Base-by-base conservation (phyloP, 1,140 invertebrate genomes). In the Brachionus rubens region DNA sequence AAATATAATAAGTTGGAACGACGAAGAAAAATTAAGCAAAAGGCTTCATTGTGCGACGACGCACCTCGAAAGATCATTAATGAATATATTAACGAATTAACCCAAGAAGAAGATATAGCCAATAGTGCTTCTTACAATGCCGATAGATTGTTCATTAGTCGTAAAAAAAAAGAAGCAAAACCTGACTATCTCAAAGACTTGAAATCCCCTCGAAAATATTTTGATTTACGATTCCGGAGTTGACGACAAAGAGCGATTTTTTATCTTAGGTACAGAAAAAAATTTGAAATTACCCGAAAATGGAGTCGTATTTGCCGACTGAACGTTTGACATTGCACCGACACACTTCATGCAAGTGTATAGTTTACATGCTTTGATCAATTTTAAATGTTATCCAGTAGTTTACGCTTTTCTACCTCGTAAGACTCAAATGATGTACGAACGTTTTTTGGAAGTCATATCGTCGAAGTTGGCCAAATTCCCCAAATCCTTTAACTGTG, bases 311-410 rank as follows among this genome's bases (percentile, higher is more conserved):
- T 54, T 54, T 26, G 50, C 26, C 24, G 24, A 54, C 26, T 16
- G 50, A 7, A 54, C 50, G 4, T 54, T 54, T 26, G 50, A 54
- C 19, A 54, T 54, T 26, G 50, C 50, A 0, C 24, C 50, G 5
- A 30, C 3, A 36, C 33, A 3, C 3, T 54, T 54, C 14, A 9
- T 26, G 26, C 26, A 54, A 26, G 50, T 54, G 12, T 54, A 30
- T 26, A 54, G 50, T 36, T 30, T 56, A n/a, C 52, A 56, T 33
- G 52, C 12, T 56, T 54, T 56, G 52, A 56, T 56, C 4, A 56
- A 56, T 33, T 30, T 30, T 33, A 33, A 36, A 14, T 36, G 30
- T 59, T 59, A 59, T 59, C 26, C 54, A 12, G 16, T 33, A 14
- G 26, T 33, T 6, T 59, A 59, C 28, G 54, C 54, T 16, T 4